Conservation (phyloP, 2,888 invertebrate species). For the Epinotia bilunana region DNA sequence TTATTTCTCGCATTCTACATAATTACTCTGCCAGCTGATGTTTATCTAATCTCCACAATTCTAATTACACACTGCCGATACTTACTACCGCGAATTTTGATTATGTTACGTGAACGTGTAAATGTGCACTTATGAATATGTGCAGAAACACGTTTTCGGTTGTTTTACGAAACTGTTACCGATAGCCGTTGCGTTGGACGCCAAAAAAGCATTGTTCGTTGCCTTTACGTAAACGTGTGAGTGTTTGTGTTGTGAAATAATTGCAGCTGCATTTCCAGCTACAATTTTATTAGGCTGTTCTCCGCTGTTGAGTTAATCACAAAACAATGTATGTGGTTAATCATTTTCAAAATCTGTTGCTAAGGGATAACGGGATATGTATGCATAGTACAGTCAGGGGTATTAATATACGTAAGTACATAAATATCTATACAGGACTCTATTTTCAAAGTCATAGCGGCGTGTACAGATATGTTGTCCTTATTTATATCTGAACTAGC, state of each 20-base stretch:
- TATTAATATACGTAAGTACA: too few species aligned
- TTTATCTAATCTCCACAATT: conserved; percentile 38
- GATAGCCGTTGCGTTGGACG: conserved; percentile 26
- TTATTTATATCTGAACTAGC: too few species aligned
- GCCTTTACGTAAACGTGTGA: conserved; percentile 16
- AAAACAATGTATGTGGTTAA: neutral
- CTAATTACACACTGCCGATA: conserved; percentile 36
- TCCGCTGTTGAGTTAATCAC: neutral
- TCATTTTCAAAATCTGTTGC: neutral
- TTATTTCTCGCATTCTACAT: conserved; percentile 21
- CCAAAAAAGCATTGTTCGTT: conserved; percentile 20
- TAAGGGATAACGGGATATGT: too few species aligned
- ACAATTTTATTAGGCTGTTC: neutral
- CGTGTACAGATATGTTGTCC: too few species aligned
- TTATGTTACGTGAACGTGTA: conserved; percentile 36
- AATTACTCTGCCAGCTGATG: conserved; percentile 39
- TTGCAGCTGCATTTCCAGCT: neutral
- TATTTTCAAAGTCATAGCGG: too few species aligned
- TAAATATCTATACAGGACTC: too few species aligned
- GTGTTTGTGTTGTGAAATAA: neutral
- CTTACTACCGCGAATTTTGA: conserved; percentile 37
- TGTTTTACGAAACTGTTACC: conserved; percentile 22
- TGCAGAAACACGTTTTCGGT: conserved; percentile 19
- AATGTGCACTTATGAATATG: conserved; percentile 27
- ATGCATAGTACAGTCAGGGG: too few species aligned